A percentile compares a stretch with the other conserved stretches of the same genome.
These are phyloP conservation scores for Manacus vitellinus DNA, from an alignment of 2,113 vertebrate genomes.

Conservation along the genomic window DNA sequence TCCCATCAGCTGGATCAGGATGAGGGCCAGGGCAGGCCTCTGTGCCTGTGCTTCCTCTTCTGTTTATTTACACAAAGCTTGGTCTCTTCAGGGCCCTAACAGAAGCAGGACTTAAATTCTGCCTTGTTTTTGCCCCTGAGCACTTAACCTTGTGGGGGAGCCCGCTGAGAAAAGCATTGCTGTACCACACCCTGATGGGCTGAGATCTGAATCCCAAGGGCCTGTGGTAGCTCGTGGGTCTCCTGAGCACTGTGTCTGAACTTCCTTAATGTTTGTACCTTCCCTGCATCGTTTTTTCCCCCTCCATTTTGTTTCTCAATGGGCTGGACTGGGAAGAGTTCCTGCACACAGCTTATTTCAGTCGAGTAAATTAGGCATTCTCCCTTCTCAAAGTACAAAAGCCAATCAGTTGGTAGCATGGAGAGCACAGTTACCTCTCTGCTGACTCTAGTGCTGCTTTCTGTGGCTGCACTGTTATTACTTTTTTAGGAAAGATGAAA, in stretches of 20 bases:
- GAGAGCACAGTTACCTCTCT: neutral
- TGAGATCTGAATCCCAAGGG: neutral
- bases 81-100: neutral
- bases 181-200: neutral
- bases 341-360: neutral
- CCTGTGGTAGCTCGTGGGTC: neutral
- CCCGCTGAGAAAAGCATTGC: neutral
- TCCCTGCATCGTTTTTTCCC: neutral
- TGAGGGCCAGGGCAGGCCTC: neutral
- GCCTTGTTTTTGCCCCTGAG: neutral
- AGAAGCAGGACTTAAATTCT: neutral
- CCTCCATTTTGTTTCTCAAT: neutral
- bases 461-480: neutral
- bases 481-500: neutral
- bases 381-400: neutral
- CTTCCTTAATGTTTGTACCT: slow-evolving; percentile 1
- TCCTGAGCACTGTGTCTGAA: neutral
- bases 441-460: neutral
- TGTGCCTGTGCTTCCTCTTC: neutral
- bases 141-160: neutral
- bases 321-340: neutral
- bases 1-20: neutral
- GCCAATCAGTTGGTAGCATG: neutral
- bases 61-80: neutral
- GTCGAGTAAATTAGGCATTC: neutral